Percentiles rank a stretch among this genome's conserved stretches.
Conservation (phyloP, 2,797 vertebrate genomes). For the Hapalemur alaotrensis region DNA sequence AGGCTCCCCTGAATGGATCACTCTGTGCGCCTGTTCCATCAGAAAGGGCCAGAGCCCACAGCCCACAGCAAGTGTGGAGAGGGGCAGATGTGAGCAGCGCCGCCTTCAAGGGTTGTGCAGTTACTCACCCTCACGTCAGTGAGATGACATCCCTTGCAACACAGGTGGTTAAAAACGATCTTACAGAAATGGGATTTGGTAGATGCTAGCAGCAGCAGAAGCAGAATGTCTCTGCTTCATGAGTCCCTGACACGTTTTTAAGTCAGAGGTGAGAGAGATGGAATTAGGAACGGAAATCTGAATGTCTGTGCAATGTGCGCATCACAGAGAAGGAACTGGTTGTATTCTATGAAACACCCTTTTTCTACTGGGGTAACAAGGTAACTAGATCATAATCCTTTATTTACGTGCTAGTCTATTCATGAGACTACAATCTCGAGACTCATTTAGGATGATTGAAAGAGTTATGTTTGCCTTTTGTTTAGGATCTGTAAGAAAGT, state of each 20-base stretch:
- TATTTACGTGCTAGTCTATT: not conserved
- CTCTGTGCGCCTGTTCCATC: not conserved
- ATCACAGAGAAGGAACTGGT: not conserved
- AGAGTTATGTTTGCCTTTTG: not conserved
- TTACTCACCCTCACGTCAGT: not conserved
- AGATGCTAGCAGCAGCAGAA: not conserved
- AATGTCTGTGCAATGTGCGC: not conserved
- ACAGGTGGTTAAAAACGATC: not conserved
- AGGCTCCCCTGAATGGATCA: fast-evolving
- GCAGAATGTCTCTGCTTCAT: not conserved
- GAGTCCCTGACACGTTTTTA: not conserved
- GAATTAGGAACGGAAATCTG: not conserved
- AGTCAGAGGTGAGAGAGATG: not conserved
- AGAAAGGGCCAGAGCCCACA: not conserved
- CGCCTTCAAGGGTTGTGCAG: too few relatives aligned
- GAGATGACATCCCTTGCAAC: not conserved
- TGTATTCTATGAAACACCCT: not conserved
- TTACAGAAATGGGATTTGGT: not conserved
- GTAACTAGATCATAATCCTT: not conserved
- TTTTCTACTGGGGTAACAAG: not conserved
- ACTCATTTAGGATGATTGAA: not conserved
- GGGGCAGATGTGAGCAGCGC: too few relatives aligned
- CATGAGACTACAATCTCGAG: not conserved
- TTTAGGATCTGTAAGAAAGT: not conserved
- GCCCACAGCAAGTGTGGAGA: not conserved